A percentile compares a stretch with the other conserved stretches of the same genome.
Evolutionary conservation across 2,797 vertebrate genomes (phyloP).

Genomic region (Trichosurus vulpecula): DNA sequence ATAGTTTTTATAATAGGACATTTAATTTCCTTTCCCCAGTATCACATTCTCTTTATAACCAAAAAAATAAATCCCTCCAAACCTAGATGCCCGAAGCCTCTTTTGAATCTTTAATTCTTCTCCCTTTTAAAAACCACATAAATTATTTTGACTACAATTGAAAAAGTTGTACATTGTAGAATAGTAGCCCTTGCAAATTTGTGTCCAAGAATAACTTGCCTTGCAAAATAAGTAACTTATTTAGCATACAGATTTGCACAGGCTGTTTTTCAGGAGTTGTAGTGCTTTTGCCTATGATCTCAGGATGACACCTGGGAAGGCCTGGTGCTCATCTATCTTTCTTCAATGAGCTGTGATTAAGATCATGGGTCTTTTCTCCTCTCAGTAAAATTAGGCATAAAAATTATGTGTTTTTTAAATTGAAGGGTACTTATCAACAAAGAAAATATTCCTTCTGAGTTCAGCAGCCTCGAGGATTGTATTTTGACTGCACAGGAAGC

Average conservation of each 20-base stretch:
- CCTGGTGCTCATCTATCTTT: conserved; percentile 15
- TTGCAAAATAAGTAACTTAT: conserved; percentile 12
- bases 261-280: not conserved
- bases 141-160: conserved; percentile 55
- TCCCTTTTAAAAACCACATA: conserved; percentile 39
- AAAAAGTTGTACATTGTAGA: conserved; percentile 54
- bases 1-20: not conserved
- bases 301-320: conserved; percentile 38
- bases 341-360: not conserved
- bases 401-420: conserved; percentile 32
- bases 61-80: not conserved
- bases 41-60: conserved; percentile 13
- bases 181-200: conserved; percentile 41
- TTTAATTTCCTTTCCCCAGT: not conserved
- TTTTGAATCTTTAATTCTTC: not conserved
- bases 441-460: conserved; percentile 92
- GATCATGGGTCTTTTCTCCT: conserved; percentile 27
- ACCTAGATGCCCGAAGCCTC: not conserved
- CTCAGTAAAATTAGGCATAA: conserved; percentile 47
- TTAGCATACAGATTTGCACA: conserved; percentile 36
- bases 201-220: conserved; percentile 56
- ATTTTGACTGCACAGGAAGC: conserved; percentile 82
- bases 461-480: conserved; percentile 83
- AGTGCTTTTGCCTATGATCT: conserved; percentile 39
- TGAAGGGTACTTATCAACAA: conserved; percentile 90